Evolutionary conservation across 2,888 invertebrate genomes (phyloP), one percentile per base, ranked within the genome.

Genomic region (Clunio marinus): DNA sequence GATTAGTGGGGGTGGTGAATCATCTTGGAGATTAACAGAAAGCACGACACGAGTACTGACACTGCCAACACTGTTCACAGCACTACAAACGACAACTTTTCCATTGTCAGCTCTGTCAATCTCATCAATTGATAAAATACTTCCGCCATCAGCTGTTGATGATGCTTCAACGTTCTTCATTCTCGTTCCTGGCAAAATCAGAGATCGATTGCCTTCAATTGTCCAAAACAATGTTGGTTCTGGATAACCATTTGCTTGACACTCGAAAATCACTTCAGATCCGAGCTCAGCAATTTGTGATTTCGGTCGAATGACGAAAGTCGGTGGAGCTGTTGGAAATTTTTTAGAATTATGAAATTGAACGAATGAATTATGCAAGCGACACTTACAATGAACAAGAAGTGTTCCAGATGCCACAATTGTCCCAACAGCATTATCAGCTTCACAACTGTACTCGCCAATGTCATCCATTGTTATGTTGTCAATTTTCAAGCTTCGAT

Each of bases 221-320:
- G 91, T 90, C 95, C 94, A 95, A 76, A 92, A 93, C 73, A 93
- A 84, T 5, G 89, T 88, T 0, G 94, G 93, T 62, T 85, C 83
- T 0, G 94, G 94, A 76, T 87, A 90, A 1, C 93, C 94, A 2
- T 83, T 83, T 0, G 90, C 88, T 68, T 86, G 84, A 76, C 95
- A 95, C 70, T 88, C 88, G 72, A 93, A 90, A 8, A 84, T 85
- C 1, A 88, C 91, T 73, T 84, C 82, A 60, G 83, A 81, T 15
- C 86, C 86, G 59, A 83, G 83, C 76, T 89, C 88, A 15, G 87
- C 83, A 24, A 86, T 86, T 71, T 86, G 82, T 57, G 87, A 84
- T 70, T 80, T 81, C 15, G 89, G 89, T 72, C 85, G 82, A 63
- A 87, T 79, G 60, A 81, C 79, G 73, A 89, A 84, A 72, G 83